These are phyloP conservation scores for Dryadula phaetusa DNA, from an alignment of 2,888 invertebrate species.

Conservation along the genomic window DNA sequence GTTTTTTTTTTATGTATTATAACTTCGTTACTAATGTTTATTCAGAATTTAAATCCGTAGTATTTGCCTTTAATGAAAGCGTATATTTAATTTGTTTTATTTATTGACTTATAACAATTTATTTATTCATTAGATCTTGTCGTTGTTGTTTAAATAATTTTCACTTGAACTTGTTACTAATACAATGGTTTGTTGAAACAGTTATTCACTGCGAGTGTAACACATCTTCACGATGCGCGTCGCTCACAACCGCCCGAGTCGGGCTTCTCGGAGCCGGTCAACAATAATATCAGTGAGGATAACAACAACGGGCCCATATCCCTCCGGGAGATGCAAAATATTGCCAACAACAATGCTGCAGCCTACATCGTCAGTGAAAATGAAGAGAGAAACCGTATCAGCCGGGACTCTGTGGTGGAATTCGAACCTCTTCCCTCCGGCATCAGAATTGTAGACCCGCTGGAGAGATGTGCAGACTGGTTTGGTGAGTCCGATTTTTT, in stretches of 20 bases:
- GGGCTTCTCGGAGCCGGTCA: slow-evolving; percentile 74
- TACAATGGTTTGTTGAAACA: slow-evolving; percentile 45
- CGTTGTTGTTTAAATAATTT: not conserved
- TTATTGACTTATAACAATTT: too few relatives aligned
- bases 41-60: too few relatives aligned
- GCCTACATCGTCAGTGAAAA: slow-evolving; percentile 81
- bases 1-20: not conserved
- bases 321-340: slow-evolving; percentile 83
- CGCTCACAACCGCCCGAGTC: slow-evolving; percentile 73
- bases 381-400: slow-evolving; percentile 74
- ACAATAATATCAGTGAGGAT: slow-evolving; percentile 79
- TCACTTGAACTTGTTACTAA: not conserved
- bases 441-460: slow-evolving; percentile 67
- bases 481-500: slow-evolving; percentile 64
- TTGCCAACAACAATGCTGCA: slow-evolving; percentile 82
- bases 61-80: too few relatives aligned
- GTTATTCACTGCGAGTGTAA: slow-evolving; percentile 74
- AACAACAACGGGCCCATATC: slow-evolving; percentile 85
- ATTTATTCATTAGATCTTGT: not conserved
- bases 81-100: too few relatives aligned
- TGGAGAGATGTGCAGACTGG: slow-evolving; percentile 76
- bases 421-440: slow-evolving; percentile 73
- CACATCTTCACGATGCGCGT: slow-evolving; percentile 73
- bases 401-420: slow-evolving; percentile 75
- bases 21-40: too few relatives aligned